Evolutionary conservation across 2,888 invertebrate genomes (phyloP).

Genomic region (Parnassius glacialis): DNA sequence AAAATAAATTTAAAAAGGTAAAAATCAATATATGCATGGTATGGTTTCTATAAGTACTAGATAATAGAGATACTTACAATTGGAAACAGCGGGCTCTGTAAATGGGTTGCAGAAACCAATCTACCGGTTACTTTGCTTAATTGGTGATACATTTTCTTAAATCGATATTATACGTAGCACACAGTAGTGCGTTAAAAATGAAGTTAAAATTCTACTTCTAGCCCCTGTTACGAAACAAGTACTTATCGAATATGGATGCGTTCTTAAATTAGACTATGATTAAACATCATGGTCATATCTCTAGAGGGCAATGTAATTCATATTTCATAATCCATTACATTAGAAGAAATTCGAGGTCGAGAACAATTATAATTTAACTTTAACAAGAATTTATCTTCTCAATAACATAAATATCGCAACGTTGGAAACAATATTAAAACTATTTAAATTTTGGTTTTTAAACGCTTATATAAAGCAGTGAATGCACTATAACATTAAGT

Average conservation of each 20-base stretch:
- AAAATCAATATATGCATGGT: background rate
- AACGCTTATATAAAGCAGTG: too few species aligned
- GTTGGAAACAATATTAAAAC: too few species aligned
- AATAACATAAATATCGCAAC: too few species aligned
- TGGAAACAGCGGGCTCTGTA: slow-evolving; percentile 71
- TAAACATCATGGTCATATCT: too few species aligned
- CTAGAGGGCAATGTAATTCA: too few species aligned
- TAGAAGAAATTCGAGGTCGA: too few species aligned
- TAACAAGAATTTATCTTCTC: too few species aligned
- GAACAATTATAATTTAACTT: too few species aligned
- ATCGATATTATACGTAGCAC: slow-evolving; percentile 26
- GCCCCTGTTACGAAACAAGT: slow-evolving; percentile 73
- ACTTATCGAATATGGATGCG: slow-evolving; percentile 41
- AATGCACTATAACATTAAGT: too few species aligned
- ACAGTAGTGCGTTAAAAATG: slow-evolving; percentile 29
- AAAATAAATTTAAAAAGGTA: slow-evolving; percentile 26
- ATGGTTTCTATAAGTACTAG: background rate
- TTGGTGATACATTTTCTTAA: slow-evolving; percentile 71
- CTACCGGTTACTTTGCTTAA: slow-evolving; percentile 68
- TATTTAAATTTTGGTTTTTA: too few species aligned
- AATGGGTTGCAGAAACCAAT: slow-evolving; percentile 59
- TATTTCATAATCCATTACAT: too few species aligned
- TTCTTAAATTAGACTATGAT: slow-evolving; percentile 39
- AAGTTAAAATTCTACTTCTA: slow-evolving; percentile 46
- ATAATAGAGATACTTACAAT: slow-evolving; percentile 54